Evolutionary conservation across 2,888 invertebrate species (phyloP).

Genomic region (Pherbina coryleti): DNA sequence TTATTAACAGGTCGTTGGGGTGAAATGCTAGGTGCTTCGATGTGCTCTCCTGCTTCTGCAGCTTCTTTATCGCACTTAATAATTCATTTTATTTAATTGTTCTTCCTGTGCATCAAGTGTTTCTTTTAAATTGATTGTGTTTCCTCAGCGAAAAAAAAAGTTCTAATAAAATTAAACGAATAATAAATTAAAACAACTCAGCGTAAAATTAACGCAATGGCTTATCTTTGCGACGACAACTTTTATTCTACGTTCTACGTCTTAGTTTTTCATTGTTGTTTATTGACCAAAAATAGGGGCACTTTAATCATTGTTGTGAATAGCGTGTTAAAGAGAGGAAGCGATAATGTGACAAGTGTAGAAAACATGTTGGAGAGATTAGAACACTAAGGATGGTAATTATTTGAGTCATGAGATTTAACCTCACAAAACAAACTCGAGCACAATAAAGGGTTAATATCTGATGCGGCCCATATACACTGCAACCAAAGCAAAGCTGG

Average conservation of each 20-base stretch:
- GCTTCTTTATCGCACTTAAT: background rate
- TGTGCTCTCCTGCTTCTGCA: background rate
- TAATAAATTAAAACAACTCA: background rate
- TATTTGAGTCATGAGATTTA: no score
- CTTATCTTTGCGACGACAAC: background rate
- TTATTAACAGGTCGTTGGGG: background rate
- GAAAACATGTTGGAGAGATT: background rate
- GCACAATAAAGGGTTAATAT: no score
- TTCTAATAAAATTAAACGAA: background rate
- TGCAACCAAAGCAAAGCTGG: no score
- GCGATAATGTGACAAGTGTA: conserved; percentile 1
- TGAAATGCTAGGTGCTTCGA: background rate
- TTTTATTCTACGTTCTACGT: conserved; percentile 4
- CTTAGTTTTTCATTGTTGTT: conserved; percentile 12
- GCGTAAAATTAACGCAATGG: background rate
- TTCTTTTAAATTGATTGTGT: background rate
- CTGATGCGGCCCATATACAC: no score
- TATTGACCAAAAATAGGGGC: background rate
- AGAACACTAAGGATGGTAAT: no score
- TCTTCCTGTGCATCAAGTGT: background rate
- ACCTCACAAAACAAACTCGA: no score
- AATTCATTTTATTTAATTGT: conserved; percentile 1
- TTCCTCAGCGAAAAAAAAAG: background rate
- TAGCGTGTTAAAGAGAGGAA: background rate
- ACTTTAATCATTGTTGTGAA: background rate